These are phyloP conservation scores for Kryptopterus vitreolus DNA, from an alignment of 2,797 vertebrate species.

Conservation along the genomic window DNA sequence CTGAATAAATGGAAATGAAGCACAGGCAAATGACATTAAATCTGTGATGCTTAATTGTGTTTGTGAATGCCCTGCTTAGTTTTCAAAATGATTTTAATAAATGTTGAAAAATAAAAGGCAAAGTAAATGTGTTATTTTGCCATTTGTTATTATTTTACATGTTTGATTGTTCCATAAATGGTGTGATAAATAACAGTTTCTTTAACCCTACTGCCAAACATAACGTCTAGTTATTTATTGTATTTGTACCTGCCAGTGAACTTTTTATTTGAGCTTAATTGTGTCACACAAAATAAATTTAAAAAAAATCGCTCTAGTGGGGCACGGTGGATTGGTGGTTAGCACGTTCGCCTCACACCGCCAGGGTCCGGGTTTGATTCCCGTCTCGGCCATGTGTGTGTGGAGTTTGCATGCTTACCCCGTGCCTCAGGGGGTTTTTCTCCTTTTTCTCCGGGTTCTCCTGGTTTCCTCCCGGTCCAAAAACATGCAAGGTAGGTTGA, in stretches of 20 bases:
- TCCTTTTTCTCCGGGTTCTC: too few relatives aligned
- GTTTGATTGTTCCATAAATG: neutral
- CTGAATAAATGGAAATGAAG: neutral
- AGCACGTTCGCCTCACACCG: too few relatives aligned
- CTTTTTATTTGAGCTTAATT: too few relatives aligned
- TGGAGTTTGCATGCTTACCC: too few relatives aligned
- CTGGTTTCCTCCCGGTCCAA: too few relatives aligned
- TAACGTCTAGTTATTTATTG: neutral
- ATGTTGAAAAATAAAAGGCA: neutral
- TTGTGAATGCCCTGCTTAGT: neutral
- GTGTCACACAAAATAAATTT: too few relatives aligned
- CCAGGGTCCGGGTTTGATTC: too few relatives aligned
- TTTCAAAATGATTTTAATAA: neutral
- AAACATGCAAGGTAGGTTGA: too few relatives aligned
- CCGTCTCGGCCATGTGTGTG: too few relatives aligned
- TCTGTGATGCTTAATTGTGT: neutral
- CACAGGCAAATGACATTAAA: neutral
- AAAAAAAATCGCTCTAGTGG: too few relatives aligned
- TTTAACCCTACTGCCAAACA: neutral
- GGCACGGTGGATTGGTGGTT: too few relatives aligned
- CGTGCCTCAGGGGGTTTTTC: too few relatives aligned
- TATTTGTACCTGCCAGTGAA: neutral
- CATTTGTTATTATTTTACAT: neutral
- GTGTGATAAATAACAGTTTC: neutral
- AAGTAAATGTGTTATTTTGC: neutral